Conservation (phyloP, 2,888 invertebrate genomes). For the Molanna angustata region DNA sequence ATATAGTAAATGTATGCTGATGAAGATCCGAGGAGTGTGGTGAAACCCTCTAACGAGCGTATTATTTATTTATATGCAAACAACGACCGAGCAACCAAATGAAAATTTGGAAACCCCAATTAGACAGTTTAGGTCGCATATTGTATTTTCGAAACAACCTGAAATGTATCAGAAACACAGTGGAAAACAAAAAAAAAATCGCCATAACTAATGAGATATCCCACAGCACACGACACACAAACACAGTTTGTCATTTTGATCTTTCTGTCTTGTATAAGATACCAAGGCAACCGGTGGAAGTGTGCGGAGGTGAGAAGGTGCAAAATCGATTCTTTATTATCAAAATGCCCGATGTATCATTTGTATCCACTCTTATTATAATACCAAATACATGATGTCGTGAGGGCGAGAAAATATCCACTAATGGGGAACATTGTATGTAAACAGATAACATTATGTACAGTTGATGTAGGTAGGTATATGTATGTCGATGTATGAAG, state of each 20-base stretch:
- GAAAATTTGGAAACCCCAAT: too few relatives aligned
- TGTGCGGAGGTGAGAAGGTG: constrained; percentile 58
- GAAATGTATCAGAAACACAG: constrained; percentile 28
- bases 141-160: constrained; percentile 25
- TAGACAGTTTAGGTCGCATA: not conserved
- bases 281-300: constrained; percentile 32
- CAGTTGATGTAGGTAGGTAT: too few relatives aligned
- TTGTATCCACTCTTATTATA: not conserved
- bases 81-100: constrained; percentile 3
- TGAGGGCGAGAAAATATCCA: constrained; percentile 36
- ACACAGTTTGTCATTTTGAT: constrained; percentile 34
- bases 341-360: constrained; percentile 38
- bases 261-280: constrained; percentile 28
- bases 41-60: too few relatives aligned
- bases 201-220: constrained; percentile 30
- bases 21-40: too few relatives aligned
- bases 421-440: constrained; percentile 13
- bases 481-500: constrained; percentile 40
- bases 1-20: too few relatives aligned
- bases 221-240: constrained; percentile 36
- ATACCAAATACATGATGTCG: constrained; percentile 39
- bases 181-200: constrained; percentile 26
- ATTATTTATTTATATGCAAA: not conserved
- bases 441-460: constrained; percentile 8
- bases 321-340: constrained; percentile 61